Evolutionary conservation across 2,888 invertebrate species (phyloP), one percentile per base, ranked within the genome.

Genomic region (Orthonychiurus folsomi): DNA sequence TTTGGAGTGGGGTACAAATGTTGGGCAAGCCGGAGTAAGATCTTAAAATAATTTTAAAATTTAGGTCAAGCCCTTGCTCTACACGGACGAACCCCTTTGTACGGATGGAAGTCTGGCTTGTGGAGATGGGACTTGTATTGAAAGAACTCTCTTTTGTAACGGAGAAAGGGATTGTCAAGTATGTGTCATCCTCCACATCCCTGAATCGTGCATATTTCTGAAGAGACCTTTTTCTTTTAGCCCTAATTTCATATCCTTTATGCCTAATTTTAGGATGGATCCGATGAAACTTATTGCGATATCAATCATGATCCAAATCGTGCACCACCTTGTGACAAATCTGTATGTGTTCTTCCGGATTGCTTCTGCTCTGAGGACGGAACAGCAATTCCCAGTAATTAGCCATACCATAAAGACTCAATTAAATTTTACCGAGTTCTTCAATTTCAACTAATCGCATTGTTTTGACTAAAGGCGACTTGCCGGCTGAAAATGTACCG

Each of bases 301-400:
- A 70, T 70, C 59, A 69, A 92, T 80, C 90, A 89, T 77, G 93
- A 93, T 79, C 93, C 93, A 20, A 93, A 93, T 80, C 83, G 92
- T 71, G 93, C 93, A 0, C 92, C 92, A 60, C 87, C 89, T 21
- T 93, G 93, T 77, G 92, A 93, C 76, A 85, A 88, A 0, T 79
- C 85, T 12, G 89, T 91, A 66, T 93, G 93, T 76, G 86, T 86
- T 28, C 81, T 93, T 68, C 93, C 93, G 48, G 93, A 93, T 77
- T 93, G 93, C 77, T 93, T 92, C 86, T 93, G 93, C 76, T 92
- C 92, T 12, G 91, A 92, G 77, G 92, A 92, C 75, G 92, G 92
- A 69, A 92, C 92, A 48, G 81, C 83, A 53, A 87, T 91, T 73
- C 92, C 92, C 66, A 89, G 89, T 18, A 89, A 90, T 75, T 18